A percentile compares a stretch with the other conserved stretches of the same genome.
These are phyloP conservation scores for Mungos mungo DNA, from an alignment of 2,113 vertebrate genomes.

Conservation along the genomic window DNA sequence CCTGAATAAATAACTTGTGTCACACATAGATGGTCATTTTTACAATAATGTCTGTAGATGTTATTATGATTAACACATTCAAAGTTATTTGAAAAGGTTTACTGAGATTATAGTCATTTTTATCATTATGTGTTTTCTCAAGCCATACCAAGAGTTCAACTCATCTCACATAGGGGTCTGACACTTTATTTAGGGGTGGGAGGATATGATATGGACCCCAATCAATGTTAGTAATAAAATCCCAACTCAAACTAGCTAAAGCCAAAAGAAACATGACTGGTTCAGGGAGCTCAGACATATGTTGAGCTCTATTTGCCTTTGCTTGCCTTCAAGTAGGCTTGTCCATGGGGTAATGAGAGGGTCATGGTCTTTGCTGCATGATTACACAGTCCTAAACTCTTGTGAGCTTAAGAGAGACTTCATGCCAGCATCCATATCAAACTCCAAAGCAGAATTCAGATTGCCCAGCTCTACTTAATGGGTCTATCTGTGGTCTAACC, in stretches of 20 bases:
- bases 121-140: slow-evolving; percentile 35
- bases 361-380: background rate
- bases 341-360: background rate
- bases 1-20: background rate
- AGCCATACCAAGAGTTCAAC: slow-evolving; percentile 8
- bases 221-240: background rate
- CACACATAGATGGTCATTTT: background rate
- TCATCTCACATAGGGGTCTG: background rate
- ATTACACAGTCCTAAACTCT: background rate
- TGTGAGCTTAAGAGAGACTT: background rate
- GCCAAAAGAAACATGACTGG: background rate
- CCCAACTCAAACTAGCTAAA: background rate
- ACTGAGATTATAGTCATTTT: slow-evolving; percentile 26
- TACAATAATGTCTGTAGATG: background rate
- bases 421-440: background rate
- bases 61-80: background rate
- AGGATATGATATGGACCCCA: background rate
- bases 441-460: background rate
- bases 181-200: background rate
- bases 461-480: background rate
- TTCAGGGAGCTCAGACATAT: background rate
- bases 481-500: background rate
- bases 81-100: slow-evolving; percentile 33
- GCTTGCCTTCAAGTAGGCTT: background rate
- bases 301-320: background rate